A percentile compares a stretch with the other conserved stretches of the same genome.
phyloP scores from a whole-genome alignment of 92 coral and sea anemone genomes.

The Chrysogorgia sp. region DNA sequence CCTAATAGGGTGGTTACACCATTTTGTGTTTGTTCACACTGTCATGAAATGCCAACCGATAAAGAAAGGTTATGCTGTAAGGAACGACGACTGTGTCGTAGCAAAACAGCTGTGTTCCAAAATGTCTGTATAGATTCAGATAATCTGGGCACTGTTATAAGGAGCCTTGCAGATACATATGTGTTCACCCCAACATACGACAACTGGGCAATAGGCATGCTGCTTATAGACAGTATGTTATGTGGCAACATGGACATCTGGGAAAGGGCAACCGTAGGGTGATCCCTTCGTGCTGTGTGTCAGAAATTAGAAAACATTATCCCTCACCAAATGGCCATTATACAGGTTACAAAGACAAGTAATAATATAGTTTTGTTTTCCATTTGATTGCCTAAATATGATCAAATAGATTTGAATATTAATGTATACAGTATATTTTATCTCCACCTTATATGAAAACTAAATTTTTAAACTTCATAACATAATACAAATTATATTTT shows the following conservation, averaged over 20 bases:
- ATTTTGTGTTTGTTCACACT: constrained; percentile 27
- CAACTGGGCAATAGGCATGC: constrained; percentile 53
- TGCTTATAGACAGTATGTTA: constrained; percentile 44
- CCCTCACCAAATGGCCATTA: too few relatives aligned
- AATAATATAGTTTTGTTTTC: neutral
- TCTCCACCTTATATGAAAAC: too few relatives aligned
- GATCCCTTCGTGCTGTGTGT: too few relatives aligned
- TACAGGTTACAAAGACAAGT: too few relatives aligned
- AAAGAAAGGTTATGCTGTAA: constrained; percentile 39
- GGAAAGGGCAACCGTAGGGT: too few relatives aligned
- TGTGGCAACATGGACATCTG: too few relatives aligned
- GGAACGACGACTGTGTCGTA: constrained; percentile 17
- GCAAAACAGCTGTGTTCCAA: constrained; percentile 2
- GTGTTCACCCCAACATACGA: constrained; percentile 51
- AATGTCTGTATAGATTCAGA: constrained; percentile 45
- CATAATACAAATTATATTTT: too few relatives aligned
- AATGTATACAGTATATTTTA: too few relatives aligned
- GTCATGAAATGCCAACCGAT: constrained; percentile 4
- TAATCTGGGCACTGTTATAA: constrained; percentile 38
- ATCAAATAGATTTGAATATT: too few relatives aligned
- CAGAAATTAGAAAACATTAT: too few relatives aligned
- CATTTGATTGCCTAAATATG: too few relatives aligned
- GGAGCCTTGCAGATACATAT: constrained; percentile 45
- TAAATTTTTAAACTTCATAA: too few relatives aligned
- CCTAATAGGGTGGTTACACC: neutral